phyloP scores from a whole-genome alignment of 2,797 vertebrate species.

The Molossus alvarezi region DNA sequence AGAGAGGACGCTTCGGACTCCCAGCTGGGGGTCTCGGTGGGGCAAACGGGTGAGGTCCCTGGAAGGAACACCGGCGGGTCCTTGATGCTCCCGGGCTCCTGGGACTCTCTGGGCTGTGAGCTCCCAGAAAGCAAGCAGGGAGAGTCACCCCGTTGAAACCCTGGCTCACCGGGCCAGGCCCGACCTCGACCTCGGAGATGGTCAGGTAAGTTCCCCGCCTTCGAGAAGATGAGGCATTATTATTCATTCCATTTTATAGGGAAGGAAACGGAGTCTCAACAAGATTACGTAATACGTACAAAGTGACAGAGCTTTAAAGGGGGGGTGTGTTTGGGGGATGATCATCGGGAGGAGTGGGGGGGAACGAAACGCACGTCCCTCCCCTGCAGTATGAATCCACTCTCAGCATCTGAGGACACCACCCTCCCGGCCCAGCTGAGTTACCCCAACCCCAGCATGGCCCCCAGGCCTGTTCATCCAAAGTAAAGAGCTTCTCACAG shows the following conservation, averaged over 20 bases:
- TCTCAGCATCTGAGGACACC: background rate
- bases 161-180: background rate
- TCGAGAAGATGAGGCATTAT: constrained; percentile 12
- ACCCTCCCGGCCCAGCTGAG: background rate
- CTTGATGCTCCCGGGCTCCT: background rate
- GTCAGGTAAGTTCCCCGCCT: background rate
- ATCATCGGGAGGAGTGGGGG: background rate
- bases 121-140: background rate
- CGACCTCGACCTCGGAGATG: background rate
- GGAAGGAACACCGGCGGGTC: background rate
- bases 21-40: background rate
- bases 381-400: background rate
- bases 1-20: background rate
- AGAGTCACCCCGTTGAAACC: background rate
- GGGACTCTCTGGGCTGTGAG: too few species aligned
- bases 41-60: background rate
- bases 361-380: background rate
- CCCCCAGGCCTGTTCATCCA: background rate
- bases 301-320: background rate
- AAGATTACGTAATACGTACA: background rate
- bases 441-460: background rate
- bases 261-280: constrained; percentile 20
- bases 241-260: constrained; percentile 27
- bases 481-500: background rate
- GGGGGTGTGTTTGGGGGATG: background rate